Evolutionary conservation across 2,888 invertebrate genomes (phyloP), one percentile per base, ranked within the genome.

Genomic region (Chloroclystis v-ata): DNA sequence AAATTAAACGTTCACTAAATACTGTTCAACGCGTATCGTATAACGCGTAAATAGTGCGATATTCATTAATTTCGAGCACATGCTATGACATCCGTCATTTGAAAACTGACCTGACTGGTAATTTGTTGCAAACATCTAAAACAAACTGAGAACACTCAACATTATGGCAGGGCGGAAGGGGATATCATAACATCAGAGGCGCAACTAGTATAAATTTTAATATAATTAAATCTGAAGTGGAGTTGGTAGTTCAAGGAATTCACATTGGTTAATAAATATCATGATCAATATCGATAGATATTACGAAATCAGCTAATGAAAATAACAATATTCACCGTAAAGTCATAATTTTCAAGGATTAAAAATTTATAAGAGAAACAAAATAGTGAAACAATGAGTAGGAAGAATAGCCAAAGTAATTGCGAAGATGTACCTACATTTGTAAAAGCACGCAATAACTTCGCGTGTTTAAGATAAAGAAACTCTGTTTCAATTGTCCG

Each of bases 151-250:
- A 20, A 4, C 20, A 4, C 2, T 4, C 20, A 20, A 4, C 5
- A 46, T 24, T 24, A 35, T 14, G 32, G 10, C 40, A 45, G 39
- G 41, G 46, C 52, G 56, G 54, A 54, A 52, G 48, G 52, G 54
- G 49, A 57, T 47, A 47, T 40, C 32, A 47, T 48, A 41, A 49
- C 35, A 42, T 30, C 26, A 37, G 8, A 25, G 33, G 37, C 33
- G 32, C 12, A 30, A 35, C 32, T 29, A 44, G 42, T 30, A 47
- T 54, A 46, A 56, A 49, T 54, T 45, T 47, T 30, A 49, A 52
- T 49, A 43, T 29, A 11, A 39, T 43, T 39, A 40, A 33, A 32
- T 39, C 38, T 43, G 44, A 47, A 25, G 32, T 35, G 32, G 38
- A 37, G 44, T 35, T 37, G 40, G 38, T 45, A 37, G 43, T 52